These are phyloP conservation scores for Caenorhabditis sulstoni DNA, from an alignment of 2,888 invertebrate species.

Conservation along the genomic window DNA sequence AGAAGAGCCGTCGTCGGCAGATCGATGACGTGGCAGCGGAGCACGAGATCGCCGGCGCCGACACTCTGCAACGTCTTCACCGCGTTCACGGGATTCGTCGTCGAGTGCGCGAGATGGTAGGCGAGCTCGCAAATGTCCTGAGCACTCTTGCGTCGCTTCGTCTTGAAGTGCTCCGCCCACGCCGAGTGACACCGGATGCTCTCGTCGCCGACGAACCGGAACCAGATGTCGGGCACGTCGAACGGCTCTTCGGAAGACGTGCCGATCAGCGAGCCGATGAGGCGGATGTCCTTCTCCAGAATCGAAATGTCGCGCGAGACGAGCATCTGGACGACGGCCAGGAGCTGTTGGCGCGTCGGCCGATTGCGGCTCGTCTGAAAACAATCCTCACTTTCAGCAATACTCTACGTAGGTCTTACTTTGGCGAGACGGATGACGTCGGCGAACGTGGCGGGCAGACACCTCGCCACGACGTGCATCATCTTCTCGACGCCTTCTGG, in stretches of 20 bases:
- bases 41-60: constrained; percentile 64
- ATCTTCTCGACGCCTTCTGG: constrained; percentile 58
- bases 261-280: constrained; percentile 29
- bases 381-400: too few species aligned
- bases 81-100: constrained; percentile 44
- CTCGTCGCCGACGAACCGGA: constrained; percentile 54
- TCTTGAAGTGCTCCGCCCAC: constrained; percentile 71
- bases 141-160: constrained; percentile 65
- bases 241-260: constrained; percentile 16
- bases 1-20: constrained; percentile 64
- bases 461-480: constrained; percentile 45
- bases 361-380: constrained; percentile 54
- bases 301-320: constrained; percentile 45
- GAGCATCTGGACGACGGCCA: constrained; percentile 64
- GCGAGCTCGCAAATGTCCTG: constrained; percentile 72
- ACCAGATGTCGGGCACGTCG: constrained; percentile 47
- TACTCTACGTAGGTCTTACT: too few species aligned
- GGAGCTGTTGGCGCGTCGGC: constrained; percentile 61
- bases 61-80: constrained; percentile 62
- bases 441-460: constrained; percentile 51
- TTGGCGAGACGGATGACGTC: constrained; percentile 41
- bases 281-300: constrained; percentile 52
- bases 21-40: constrained; percentile 69
- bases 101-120: constrained; percentile 70
- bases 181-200: constrained; percentile 61